Evolutionary conservation across 2,113 vertebrate species (phyloP), one percentile per base, ranked within the genome.

Genomic region (Nothocercus nigrocapillus): DNA sequence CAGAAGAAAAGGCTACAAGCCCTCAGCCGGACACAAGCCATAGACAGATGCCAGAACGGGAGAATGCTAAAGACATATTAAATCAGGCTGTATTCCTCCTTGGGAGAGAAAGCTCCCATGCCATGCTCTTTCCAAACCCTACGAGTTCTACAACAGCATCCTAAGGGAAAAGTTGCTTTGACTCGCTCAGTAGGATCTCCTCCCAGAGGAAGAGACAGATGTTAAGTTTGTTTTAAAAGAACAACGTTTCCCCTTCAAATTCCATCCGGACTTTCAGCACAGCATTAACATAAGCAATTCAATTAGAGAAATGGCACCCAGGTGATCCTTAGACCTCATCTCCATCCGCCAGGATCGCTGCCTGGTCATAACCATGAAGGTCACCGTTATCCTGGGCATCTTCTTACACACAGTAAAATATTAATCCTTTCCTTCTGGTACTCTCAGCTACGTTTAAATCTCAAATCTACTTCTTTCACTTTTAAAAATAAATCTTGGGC

Each of bases 21-120:
- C 67, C n/a, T 67, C 1, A 1, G 62, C 16, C 47, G 44, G 82
- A 34, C 44, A 17, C 25, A 3, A 85, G 61, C 19, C 24, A 44
- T 0, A 16, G 0, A n/a, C 30, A 13, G 53, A 9, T 8, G 27
- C 19, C 34, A 70, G 56, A 1, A 0, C 0, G 18, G 38, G 10
- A 66, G 28, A 61, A 38, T 0, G 5, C 25, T 28, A 32, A 34
- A 40, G 63, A 62, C 16, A 9, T 5, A 36, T 19, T 67, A 47
- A 73, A 59, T 58, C 27, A 51, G 36, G 9, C 45, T 34, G 44
- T n/a, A 8, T 28, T 54, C 67, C n/a, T 62, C 51, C 62, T 8
- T 13, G 32, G 49, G 34, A 72, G 34, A 19, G n/a, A 53, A 18
- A 38, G 47, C 16, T 53, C 18, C 24, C 34, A 72, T 66, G 32